Evolutionary conservation across 1,140 invertebrate species (phyloP).

Genomic region (Parapsyche elsis): DNA sequence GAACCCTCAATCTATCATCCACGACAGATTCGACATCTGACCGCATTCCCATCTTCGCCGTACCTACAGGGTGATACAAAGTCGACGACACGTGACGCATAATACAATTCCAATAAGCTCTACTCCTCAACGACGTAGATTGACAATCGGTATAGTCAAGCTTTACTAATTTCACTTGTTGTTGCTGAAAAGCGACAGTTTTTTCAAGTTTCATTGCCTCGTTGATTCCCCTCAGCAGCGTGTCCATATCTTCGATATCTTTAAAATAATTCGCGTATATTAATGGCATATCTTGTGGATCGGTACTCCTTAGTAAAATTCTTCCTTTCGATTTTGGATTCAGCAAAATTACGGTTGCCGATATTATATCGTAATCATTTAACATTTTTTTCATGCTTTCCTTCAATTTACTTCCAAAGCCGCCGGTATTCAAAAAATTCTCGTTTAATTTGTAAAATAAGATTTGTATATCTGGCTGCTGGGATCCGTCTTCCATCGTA

Average conservation of each 20-base stretch:
- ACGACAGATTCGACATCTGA: constrained; percentile 71
- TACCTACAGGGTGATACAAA: constrained; percentile 65
- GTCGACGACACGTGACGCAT: constrained; percentile 59
- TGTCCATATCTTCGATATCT: constrained; percentile 68
- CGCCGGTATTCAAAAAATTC: not conserved
- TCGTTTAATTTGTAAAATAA: constrained; percentile 19
- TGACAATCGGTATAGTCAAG: constrained; percentile 62
- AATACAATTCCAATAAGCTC: constrained; percentile 64
- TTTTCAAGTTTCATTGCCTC: constrained; percentile 64
- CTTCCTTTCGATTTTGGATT: constrained; percentile 71
- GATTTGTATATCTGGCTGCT: constrained; percentile 49
- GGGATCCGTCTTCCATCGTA: constrained; percentile 45
- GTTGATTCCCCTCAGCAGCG: constrained; percentile 69
- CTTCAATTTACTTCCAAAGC: not conserved
- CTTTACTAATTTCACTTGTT: constrained; percentile 60
- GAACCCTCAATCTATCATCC: constrained; percentile 69
- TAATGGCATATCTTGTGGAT: constrained; percentile 72
- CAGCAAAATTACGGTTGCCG: constrained; percentile 63
- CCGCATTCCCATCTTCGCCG: constrained; percentile 70
- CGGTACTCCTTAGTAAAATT: constrained; percentile 68
- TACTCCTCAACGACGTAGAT: constrained; percentile 60
- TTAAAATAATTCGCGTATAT: constrained; percentile 76
- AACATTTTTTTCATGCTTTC: constrained; percentile 54
- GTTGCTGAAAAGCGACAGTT: constrained; percentile 64
- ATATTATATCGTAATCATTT: constrained; percentile 61